Evolutionary conservation across 1,140 invertebrate genomes (phyloP), one percentile per base, ranked within the genome.

Genomic region (Dinothrombium tinctorium): DNA sequence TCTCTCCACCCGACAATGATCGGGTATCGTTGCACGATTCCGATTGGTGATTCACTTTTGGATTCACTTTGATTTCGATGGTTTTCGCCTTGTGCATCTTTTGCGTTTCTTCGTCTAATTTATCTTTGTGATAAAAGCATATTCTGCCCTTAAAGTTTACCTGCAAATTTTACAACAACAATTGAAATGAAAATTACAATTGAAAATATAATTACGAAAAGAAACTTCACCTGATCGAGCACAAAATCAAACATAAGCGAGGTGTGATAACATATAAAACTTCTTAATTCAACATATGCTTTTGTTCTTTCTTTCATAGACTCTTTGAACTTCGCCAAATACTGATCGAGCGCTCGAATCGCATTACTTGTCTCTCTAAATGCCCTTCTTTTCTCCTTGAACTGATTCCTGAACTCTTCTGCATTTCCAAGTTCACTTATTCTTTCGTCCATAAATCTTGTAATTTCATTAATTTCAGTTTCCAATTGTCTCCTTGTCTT

Each of bases 1-100:
- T 66, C 64, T 98, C 90, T 8, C 90, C 90, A 32, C 90, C 90
- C 4, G 84, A 92, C 28, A 96, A 61, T 45, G 76, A 70, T 38
- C 37, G 33, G 3, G 43, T 50, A 35, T 36, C 42, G 17, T 46
- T 46, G 20, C 39, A 45, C 19, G 19, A 7, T 22, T 46, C 6
- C 48, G 49, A 20, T 50, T 50, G 14, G 53, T 49, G 19, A 17
- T 6, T 11, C 19, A 9, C 15, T 25, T 26, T 42, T 4, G 46
- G 43, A 29, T 47, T 37, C 9, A 48, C 35, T 15, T 31, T 26
- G 9, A 48, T 35, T 4, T 46, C 43, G 14, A 48, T 23, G 11
- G 46, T 47, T 40, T 45, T 40, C 23, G 29, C 43, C 31, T 47
- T n/a, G n/a, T n/a, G n/a, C n/a, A n/a, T 47, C 25, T 47, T 40